Base-by-base conservation (phyloP, 2,888 invertebrate species). In the Eupithecia tripunctaria region DNA sequence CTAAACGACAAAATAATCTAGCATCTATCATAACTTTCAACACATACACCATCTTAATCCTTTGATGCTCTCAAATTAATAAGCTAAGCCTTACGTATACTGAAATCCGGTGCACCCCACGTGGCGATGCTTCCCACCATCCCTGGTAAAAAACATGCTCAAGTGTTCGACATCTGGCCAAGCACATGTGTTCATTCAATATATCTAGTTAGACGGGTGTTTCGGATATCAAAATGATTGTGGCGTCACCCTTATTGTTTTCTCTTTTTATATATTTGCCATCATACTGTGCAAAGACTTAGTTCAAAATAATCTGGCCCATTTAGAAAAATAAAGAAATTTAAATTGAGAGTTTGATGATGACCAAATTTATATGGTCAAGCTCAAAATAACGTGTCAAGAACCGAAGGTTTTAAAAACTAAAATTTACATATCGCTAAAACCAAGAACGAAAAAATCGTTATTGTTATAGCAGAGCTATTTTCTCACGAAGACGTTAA, bases 111-210 rank as follows among this genome's bases (percentile, higher is more conserved):
- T 68, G 71, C 64, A 63, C 72, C 71, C 74, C 74, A 80, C 78
- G 78, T 80, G 79, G 74, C 68, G 65, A 36, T 77, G 80, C 86
- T 88, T 92, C 91, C 91, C 92, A 91, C 87, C 87, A 84, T 88
- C 84, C 87, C 87, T 85, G 83, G 84, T 85, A 82, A 81, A 83
- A 81, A 84, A 81, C 84, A 79, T 75, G 72, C 83, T 88, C 92
- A 91, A 91, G 91, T 91, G 91, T 84, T 82, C 79, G 82, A 84
- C 92, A 92, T 92, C 91, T 93, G 93, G 90, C 86, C 80, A 76
- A 78, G 76, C 80, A 72, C 77, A 76, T 89, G 88, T 89, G 88
- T 80, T 82, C 78, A 82, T 81, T 78, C 81, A 80, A 79, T 79
- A 76, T 70, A 56, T 72, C 79, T 79, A 78, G 79, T 79, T 78